Conservation (phyloP, 2,113 vertebrate genomes). For the Panurus biarmicus region DNA sequence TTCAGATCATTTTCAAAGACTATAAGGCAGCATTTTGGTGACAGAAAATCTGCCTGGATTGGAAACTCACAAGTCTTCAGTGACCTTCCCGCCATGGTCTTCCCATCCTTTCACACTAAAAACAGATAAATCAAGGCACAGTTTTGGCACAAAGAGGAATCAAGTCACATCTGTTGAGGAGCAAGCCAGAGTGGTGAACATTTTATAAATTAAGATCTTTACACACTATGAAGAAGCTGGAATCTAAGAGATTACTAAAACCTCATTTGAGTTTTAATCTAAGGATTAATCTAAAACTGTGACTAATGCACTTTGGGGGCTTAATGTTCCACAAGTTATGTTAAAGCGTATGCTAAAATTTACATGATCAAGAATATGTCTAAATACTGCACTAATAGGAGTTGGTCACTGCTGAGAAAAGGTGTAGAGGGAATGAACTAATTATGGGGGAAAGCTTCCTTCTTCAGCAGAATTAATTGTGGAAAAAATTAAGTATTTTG, state of each 20-base stretch:
- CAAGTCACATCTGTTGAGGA: not conserved
- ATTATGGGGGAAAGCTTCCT: not conserved
- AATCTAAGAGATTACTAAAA: not conserved
- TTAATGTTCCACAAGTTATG: not conserved
- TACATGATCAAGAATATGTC: not conserved
- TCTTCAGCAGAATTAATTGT: not conserved
- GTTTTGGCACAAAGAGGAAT: not conserved
- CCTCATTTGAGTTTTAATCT: not conserved
- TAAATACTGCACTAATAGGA: not conserved
- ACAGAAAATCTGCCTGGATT: not conserved
- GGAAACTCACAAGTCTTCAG: not conserved
- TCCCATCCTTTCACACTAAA: not conserved
- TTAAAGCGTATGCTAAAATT: not conserved
- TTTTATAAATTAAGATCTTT: not conserved
- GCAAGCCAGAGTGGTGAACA: not conserved
- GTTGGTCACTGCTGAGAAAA: not conserved
- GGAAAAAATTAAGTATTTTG: not conserved
- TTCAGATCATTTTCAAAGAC: not conserved
- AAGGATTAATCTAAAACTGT: not conserved
- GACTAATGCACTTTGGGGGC: not conserved
- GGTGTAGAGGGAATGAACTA: not conserved
- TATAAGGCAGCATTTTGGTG: not conserved
- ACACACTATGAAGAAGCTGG: not conserved
- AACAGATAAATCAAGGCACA: not conserved
- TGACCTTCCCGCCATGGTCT: not conserved